Evolutionary conservation across 1,140 invertebrate species (phyloP).

Genomic region (Triops longicaudatus): DNA sequence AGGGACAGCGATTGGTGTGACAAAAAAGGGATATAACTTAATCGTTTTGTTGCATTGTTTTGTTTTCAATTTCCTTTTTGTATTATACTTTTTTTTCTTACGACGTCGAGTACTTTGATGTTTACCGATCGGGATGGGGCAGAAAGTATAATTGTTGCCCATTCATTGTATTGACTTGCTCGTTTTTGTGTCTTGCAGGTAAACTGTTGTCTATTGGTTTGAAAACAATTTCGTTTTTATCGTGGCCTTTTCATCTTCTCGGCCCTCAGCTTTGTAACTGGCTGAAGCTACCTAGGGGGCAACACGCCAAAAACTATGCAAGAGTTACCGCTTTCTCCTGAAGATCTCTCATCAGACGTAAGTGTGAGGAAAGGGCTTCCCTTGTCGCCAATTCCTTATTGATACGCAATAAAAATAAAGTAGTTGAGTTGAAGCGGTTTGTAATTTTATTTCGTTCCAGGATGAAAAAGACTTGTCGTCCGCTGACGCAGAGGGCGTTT

Average conservation of each 20-base stretch:
- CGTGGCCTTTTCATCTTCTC: not conserved
- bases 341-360: conserved; percentile 29
- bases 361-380: not conserved
- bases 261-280: not conserved
- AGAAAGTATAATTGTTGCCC: too few relatives aligned
- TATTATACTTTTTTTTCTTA: too few relatives aligned
- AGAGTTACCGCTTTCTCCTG: conserved; percentile 26
- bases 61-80: too few relatives aligned
- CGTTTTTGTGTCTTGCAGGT: not conserved
- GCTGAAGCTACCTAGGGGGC: conserved; percentile 19
- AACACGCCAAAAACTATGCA: conserved; percentile 25
- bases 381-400: not conserved
- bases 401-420: not conserved
- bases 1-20: too few relatives aligned
- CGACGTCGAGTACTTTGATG: too few relatives aligned
- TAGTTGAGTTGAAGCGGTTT: not conserved
- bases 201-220: not conserved
- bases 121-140: too few relatives aligned
- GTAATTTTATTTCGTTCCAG: conserved; percentile 44
- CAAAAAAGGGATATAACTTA: too few relatives aligned
- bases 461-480: conserved; percentile 81
- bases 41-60: too few relatives aligned
- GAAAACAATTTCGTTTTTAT: not conserved
- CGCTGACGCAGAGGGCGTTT: conserved; percentile 97
- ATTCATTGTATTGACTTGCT: not conserved